phyloP scores from a whole-genome alignment of 2,113 vertebrate genomes.

The Phasianus colchicus region DNA sequence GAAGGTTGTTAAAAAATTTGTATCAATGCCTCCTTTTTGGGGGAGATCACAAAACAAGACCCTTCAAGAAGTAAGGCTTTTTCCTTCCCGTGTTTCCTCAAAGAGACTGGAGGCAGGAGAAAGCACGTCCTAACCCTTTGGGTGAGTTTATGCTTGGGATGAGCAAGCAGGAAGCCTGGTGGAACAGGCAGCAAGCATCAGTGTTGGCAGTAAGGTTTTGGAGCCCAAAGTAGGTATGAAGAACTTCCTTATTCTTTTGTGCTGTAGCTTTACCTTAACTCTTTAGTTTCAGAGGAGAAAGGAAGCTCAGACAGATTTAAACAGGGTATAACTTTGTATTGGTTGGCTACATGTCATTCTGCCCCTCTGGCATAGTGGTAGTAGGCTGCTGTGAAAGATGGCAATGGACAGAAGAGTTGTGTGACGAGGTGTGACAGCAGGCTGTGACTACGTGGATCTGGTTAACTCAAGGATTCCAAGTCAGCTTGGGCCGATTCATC shows the following conservation, averaged over 20 bases:
- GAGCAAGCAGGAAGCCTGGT: neutral
- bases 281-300: neutral
- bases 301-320: neutral
- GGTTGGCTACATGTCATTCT: neutral
- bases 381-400: neutral
- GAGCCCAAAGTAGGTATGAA: neutral
- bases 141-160: neutral
- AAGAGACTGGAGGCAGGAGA: neutral
- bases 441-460: neutral
- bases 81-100: neutral
- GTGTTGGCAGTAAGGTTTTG: neutral
- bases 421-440: accelerated
- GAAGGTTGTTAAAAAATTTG: neutral
- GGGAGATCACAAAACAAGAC: too few species aligned
- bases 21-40: neutral
- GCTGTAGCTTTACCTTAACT: neutral
- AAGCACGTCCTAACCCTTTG: neutral
- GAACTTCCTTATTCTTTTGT: neutral
- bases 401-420: neutral
- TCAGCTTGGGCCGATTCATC: neutral
- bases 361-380: neutral
- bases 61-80: neutral
- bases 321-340: neutral
- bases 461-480: neutral
- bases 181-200: neutral